Conservation (phyloP, 1,140 invertebrate genomes). For the Saccostrea cuccullata region DNA sequence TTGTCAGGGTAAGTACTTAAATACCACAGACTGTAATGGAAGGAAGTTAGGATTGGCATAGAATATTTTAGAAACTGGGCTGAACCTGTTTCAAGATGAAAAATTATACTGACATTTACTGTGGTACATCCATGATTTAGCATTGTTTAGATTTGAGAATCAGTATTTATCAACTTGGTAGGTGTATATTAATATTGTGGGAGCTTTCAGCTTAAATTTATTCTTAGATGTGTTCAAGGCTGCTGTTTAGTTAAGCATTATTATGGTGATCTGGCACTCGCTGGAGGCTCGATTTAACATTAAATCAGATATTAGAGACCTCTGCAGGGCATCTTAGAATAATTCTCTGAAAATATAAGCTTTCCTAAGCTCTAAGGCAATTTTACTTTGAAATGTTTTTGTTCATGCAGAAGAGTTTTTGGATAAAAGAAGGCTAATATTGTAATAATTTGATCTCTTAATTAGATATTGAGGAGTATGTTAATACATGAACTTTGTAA, state of each 20-base stretch:
- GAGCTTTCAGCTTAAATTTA: background rate
- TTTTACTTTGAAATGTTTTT: background rate
- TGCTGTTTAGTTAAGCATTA: background rate
- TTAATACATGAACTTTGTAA: too few species aligned
- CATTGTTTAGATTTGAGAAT: background rate
- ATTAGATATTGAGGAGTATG: too few species aligned
- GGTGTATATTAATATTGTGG: background rate
- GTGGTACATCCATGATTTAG: background rate
- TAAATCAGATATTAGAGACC: background rate
- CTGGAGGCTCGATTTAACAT: too few species aligned
- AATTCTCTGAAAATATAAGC: background rate
- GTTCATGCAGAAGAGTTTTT: too few species aligned
- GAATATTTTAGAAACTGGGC: constrained; percentile 18
- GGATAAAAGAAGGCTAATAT: too few species aligned
- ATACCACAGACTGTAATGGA: background rate
- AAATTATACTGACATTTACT: background rate
- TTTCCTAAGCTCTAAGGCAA: background rate
- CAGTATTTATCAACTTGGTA: background rate
- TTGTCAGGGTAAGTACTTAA: too few species aligned
- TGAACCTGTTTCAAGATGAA: background rate
- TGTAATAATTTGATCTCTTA: too few species aligned
- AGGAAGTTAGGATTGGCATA: background rate
- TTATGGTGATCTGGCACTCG: background rate
- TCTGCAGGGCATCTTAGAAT: background rate
- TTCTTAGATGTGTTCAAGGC: background rate